Conservation (phyloP, 1,140 invertebrate species). For the Pentalonia nigronervosa region DNA sequence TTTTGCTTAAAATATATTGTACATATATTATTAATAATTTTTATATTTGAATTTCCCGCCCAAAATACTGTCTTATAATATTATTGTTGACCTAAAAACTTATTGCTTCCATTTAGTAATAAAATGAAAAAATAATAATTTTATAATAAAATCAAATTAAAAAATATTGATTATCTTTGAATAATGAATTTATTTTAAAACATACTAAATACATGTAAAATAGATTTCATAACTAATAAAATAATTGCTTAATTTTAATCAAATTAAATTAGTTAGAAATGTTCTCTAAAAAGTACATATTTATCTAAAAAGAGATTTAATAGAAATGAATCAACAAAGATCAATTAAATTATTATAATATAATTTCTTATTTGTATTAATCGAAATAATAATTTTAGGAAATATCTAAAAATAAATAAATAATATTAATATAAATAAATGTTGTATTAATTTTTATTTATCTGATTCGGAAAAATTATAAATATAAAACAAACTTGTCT, state of each 20-base stretch:
- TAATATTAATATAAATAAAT: no score
- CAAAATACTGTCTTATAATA: neutral
- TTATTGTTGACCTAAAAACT: neutral
- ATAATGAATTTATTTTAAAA: neutral
- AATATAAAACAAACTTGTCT: no score
- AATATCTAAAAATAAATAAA: no score
- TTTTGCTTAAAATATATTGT: neutral
- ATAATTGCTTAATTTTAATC: neutral
- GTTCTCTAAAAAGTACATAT: neutral
- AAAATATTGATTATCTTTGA: neutral
- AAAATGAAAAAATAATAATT: neutral
- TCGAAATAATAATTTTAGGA: no score
- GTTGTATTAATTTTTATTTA: no score
- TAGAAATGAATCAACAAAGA: neutral
- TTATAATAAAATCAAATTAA: constrained; percentile 1
- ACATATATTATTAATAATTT: neutral
- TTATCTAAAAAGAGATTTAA: neutral
- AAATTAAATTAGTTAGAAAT: neutral
- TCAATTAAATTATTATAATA: neutral
- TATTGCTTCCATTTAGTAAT: neutral
- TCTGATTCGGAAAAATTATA: no score
- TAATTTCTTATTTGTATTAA: no score
- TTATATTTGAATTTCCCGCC: neutral
- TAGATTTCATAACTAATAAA: neutral
- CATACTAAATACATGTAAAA: neutral